Evolutionary conservation across 2,888 invertebrate genomes (phyloP).

Genomic region (Chrysodeixis includens): DNA sequence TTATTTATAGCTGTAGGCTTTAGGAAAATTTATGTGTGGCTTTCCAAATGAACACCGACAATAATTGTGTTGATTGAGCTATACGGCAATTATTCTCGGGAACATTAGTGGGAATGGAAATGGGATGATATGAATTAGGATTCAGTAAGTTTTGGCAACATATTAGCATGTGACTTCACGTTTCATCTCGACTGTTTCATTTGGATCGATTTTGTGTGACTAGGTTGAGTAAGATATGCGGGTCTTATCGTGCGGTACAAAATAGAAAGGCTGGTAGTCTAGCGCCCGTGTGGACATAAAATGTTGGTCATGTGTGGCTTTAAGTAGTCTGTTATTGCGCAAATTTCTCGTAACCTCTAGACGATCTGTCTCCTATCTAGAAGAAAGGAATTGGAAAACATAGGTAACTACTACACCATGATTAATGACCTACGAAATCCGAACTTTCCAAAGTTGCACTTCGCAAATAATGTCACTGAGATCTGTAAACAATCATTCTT

Average conservation of each 20-base stretch:
- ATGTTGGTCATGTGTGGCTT: not conserved
- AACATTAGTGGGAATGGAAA: conserved; percentile 10
- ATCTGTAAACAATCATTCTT: conserved; percentile 26
- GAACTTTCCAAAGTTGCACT: conserved; percentile 12
- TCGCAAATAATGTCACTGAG: conserved; percentile 24
- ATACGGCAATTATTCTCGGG: conserved; percentile 10
- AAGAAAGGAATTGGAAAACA: not conserved
- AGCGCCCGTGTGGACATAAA: not conserved
- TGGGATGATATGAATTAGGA: not conserved
- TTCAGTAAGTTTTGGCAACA: not conserved
- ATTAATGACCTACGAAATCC: not conserved
- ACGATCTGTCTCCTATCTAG: not conserved
- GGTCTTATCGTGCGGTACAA: conserved; percentile 3
- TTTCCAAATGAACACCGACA: conserved; percentile 19
- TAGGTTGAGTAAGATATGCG: not conserved
- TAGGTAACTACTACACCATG: not conserved
- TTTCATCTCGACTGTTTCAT: not conserved
- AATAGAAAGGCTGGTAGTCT: conserved; percentile 3
- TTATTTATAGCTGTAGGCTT: conserved; percentile 25
- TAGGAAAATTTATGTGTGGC: conserved; percentile 22
- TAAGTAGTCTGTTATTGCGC: not conserved
- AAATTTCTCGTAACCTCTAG: not conserved
- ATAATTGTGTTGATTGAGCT: conserved; percentile 22
- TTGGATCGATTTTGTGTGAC: conserved; percentile 1
- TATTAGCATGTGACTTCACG: not conserved